Conservation (phyloP, 2,113 vertebrate species). For the Oryzias celebensis region DNA sequence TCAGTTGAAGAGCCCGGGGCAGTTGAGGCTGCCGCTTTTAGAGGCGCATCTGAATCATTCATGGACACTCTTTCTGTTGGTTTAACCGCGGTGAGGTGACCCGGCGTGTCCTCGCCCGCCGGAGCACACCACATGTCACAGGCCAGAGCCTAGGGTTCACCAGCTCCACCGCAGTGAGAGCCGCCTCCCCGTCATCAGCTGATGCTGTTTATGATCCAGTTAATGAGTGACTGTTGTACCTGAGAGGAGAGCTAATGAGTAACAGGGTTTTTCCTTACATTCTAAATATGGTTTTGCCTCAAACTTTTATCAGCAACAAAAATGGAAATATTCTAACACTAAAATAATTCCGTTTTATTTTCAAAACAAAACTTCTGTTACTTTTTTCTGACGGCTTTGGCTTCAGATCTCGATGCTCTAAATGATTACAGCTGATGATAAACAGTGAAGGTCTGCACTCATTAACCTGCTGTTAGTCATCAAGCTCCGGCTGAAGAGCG, state of each 20-base stretch:
- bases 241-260: slow-evolving; percentile 9
- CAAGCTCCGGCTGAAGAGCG: neutral
- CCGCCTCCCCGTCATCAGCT: no score
- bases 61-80: slow-evolving; percentile 41
- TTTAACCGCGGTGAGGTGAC: slow-evolving; percentile 21
- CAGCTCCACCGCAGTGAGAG: no score
- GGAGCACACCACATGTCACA: neutral
- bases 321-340: no score
- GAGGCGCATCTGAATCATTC: slow-evolving; percentile 61
- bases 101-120: slow-evolving; percentile 6
- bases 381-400: no score
- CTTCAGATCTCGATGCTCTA: no score
- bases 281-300: no score
- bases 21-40: slow-evolving; percentile 38
- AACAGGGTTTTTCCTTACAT: neutral
- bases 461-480: slow-evolving; percentile 35
- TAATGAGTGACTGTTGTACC: slow-evolving; percentile 32
- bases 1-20: slow-evolving; percentile 44
- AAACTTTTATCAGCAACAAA: no score
- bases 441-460: neutral
- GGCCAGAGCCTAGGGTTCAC: no score
- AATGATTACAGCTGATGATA: no score
- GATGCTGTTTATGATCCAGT: neutral
- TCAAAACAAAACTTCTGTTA: no score
- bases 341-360: no score